Evolutionary conservation across 64 coral and sea anemone species (phyloP).

Genomic region (Porites australiensis): DNA sequence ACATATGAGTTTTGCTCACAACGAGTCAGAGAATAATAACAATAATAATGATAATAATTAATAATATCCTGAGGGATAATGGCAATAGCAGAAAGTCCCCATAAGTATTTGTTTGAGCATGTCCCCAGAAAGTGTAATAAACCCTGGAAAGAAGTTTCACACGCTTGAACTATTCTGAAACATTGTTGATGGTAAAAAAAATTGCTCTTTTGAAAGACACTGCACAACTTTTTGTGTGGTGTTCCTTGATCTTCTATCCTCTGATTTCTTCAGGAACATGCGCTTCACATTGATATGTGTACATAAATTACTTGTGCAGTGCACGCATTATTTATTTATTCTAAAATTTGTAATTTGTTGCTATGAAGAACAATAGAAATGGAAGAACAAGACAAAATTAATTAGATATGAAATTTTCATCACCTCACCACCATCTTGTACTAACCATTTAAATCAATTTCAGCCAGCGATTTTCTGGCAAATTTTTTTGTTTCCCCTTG

Average conservation of each 20-base stretch:
- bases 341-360: neutral
- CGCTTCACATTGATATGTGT: neutral
- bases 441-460: neutral
- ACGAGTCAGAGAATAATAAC: no score
- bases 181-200: neutral
- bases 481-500: conserved; percentile 16
- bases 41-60: no score
- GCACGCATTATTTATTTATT: neutral
- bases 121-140: neutral
- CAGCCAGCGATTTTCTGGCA: conserved; percentile 17
- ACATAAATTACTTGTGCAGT: neutral
- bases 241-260: neutral
- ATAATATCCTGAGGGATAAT: no score
- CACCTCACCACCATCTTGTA: neutral
- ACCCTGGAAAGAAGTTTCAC: neutral
- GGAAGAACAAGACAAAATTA: neutral
- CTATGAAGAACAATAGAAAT: neutral
- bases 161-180: neutral
- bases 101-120: neutral
- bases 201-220: neutral
- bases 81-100: neutral
- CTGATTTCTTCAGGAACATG: neutral
- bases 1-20: no score
- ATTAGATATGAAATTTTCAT: neutral
- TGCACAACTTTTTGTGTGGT: neutral